These are phyloP conservation scores for Actinia equina DNA, from an alignment of 64 coral and sea anemone genomes.

Conservation along the genomic window DNA sequence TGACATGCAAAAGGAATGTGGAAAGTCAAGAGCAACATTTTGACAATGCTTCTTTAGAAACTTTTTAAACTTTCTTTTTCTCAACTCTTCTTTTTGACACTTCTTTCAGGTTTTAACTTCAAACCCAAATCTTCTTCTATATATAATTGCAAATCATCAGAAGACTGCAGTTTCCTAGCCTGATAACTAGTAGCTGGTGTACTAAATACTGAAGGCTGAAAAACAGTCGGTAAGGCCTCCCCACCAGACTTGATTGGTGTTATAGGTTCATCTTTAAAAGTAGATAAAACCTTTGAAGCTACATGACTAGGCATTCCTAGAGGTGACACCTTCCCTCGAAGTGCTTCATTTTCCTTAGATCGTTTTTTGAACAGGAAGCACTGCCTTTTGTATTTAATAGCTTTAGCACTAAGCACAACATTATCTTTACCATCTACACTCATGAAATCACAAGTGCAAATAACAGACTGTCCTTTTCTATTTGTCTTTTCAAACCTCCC, in stretches of 20 bases:
- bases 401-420: not conserved
- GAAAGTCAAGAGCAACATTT: not conserved
- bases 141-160: not conserved
- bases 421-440: not conserved
- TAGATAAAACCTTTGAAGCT: not conserved
- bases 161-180: not conserved
- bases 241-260: not conserved
- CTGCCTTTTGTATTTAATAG: not conserved
- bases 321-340: not conserved
- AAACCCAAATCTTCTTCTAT: not conserved
- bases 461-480: not conserved
- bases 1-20: not conserved
- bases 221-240: not conserved
- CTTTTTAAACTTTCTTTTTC: not conserved
- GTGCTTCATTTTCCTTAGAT: not conserved
- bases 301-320: not conserved
- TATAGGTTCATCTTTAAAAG: not conserved
- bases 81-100: not conserved
- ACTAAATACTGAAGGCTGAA: not conserved
- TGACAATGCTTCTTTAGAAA: not conserved
- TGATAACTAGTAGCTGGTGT: not conserved
- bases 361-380: not conserved
- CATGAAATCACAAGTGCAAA: not conserved
- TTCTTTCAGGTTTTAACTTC: not conserved
- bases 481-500: not conserved